These are phyloP conservation scores for Drosophila carrolli DNA, from an alignment of 1,140 invertebrate genomes.

Conservation along the genomic window DNA sequence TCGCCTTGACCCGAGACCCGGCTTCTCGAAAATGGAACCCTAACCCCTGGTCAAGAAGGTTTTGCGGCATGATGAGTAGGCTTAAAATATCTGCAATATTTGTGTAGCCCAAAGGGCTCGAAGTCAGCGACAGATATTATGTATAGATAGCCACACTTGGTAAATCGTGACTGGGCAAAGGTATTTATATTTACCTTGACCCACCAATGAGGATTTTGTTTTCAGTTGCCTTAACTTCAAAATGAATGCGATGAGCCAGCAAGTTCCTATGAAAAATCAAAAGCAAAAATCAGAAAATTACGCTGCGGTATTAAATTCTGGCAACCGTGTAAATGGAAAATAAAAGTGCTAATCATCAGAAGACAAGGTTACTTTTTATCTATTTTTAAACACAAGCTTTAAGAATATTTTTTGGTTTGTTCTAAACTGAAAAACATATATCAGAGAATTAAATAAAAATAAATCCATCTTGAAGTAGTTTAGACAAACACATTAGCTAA, in stretches of 20 bases:
- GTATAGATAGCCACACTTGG: slow-evolving; percentile 2
- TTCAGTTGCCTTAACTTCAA: not conserved
- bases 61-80: slow-evolving; percentile 28
- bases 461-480: too few species aligned
- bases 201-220: slow-evolving; percentile 9
- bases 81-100: slow-evolving; percentile 15
- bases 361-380: too few species aligned
- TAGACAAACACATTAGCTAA: too few species aligned
- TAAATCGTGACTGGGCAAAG: slow-evolving; percentile 11
- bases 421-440: too few species aligned
- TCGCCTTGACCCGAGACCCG: slow-evolving; percentile 18
- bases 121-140: slow-evolving; percentile 1
- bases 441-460: too few species aligned
- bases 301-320: too few species aligned
- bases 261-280: not conserved
- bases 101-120: not conserved
- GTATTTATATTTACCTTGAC: slow-evolving; percentile 14
- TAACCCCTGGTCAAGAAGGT: slow-evolving; percentile 3
- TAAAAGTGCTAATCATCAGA: too few species aligned
- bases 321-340: not conserved
- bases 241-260: slow-evolving; percentile 28
- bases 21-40: slow-evolving; percentile 1
- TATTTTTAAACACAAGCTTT: too few species aligned
- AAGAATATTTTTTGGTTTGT: too few species aligned
- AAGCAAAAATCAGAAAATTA: not conserved